Base-by-base conservation (phyloP, 1,140 invertebrate genomes). In the Ylistrum balloti region DNA sequence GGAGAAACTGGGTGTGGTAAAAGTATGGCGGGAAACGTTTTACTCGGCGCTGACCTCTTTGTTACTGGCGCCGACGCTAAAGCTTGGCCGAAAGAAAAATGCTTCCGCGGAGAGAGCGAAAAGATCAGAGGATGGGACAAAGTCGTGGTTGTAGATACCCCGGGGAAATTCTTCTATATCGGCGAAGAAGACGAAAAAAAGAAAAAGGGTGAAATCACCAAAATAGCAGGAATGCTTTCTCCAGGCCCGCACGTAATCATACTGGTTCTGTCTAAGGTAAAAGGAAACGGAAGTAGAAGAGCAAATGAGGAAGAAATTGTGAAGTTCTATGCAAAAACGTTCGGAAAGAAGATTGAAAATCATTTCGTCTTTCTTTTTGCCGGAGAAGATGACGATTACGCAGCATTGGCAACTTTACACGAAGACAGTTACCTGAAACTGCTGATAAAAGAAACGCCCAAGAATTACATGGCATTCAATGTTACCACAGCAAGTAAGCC, bases 121-220 rank as follows among this genome's bases (percentile, higher is more conserved):
- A 74, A 74, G n/a, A 17, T 74, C n/a, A 28, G 28, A 28, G 56
- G 56, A 74, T 74, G 56, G 56, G 56, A 74, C 3, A 74, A 74
- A 74, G n/a, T 74, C n/a, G 56, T 74, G 28, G 56, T 74, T 74
- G 56, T 74, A n/a, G 56, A 74, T n/a, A 74, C 56, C 22, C 56
- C 56, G 9, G 56, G 56, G 22, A 74, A 74, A 7, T 74, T 74
- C 13, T 74, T 74, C 56, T 17, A n/a, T 74, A 28, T 74, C n/a
- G 7, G 22, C 28, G 56, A 74, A 28, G 1, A 74, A 74, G 56
- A 74, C 56, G 56, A 74, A 28, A 74, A 74, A 74, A 74, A 2
- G 22, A 74, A 74, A n/a, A 74, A 74, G n/a, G 56, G n/a, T 5
- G 56, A 74, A 17, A 74, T 74, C 56, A 74, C 56, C 5, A 74